These are phyloP conservation scores for Calameuta pallipes DNA, from an alignment of 2,888 invertebrate genomes.

Conservation along the genomic window DNA sequence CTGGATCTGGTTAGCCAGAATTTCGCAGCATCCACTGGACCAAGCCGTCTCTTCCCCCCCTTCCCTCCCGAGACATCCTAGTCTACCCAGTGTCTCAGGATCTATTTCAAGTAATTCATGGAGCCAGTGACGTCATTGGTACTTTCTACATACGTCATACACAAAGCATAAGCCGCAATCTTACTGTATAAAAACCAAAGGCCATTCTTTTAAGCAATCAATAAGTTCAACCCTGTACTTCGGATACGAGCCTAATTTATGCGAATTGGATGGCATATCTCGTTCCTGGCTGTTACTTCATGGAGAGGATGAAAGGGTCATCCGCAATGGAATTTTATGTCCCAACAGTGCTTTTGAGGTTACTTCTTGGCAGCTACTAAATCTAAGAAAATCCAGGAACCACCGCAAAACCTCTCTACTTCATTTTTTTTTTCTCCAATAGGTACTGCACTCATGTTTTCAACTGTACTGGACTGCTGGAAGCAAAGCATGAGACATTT, in stretches of 20 bases:
- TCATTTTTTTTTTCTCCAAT: not conserved
- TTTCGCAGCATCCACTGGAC: conserved; percentile 11
- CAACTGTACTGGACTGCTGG: not conserved
- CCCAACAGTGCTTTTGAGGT: not conserved
- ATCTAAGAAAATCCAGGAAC: not conserved
- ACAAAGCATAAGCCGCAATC: not conserved
- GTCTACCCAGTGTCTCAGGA: not conserved
- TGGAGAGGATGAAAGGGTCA: not conserved
- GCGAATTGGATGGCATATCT: not conserved
- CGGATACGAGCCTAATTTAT: not conserved
- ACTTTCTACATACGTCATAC: not conserved
- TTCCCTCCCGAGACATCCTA: not conserved
- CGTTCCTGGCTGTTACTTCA: not conserved
- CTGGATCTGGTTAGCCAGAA: conserved; percentile 25
- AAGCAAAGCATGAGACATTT: not conserved
- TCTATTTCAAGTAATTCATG: not conserved
- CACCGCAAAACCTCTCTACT: not conserved
- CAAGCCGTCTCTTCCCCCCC: not conserved
- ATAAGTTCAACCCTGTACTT: not conserved
- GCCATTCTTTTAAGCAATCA: not conserved
- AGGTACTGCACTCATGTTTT: not conserved
- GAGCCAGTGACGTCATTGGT: not conserved
- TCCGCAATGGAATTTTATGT: not conserved
- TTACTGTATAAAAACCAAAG: not conserved
- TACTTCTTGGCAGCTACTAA: not conserved